phyloP scores from a whole-genome alignment of 1,140 invertebrate species.

The Bombus superbus region DNA sequence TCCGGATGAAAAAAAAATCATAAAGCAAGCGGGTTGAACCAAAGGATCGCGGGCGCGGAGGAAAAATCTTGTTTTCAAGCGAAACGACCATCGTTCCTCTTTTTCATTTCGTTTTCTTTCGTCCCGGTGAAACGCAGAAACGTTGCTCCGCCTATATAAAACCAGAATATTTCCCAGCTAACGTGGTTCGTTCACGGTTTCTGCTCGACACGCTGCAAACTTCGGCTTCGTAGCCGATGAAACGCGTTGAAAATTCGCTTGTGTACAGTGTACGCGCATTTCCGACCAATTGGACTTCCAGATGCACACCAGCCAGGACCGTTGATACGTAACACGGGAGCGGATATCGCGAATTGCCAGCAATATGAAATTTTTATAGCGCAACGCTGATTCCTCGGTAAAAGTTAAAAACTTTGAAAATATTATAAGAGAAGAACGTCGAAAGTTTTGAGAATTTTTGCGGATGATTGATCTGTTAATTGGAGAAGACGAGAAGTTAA shows the following conservation, averaged over 20 bases:
- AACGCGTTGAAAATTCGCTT: conserved; percentile 29
- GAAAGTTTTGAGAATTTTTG: neutral
- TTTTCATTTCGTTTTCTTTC: conserved; percentile 10
- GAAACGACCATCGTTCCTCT: neutral
- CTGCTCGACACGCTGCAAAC: conserved; percentile 15
- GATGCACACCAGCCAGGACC: neutral
- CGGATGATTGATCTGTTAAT: neutral
- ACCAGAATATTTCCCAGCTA: conserved; percentile 43
- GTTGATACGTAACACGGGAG: neutral
- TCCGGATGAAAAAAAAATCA: neutral
- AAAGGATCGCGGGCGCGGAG: neutral
- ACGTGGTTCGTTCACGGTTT: conserved; percentile 45
- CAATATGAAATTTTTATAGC: neutral
- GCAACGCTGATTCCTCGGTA: neutral
- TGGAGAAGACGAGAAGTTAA: neutral
- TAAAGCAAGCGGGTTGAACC: neutral
- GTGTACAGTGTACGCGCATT: conserved; percentile 26
- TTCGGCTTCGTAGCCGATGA: conserved; percentile 16
- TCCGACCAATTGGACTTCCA: conserved; percentile 25
- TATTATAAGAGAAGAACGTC: neutral
- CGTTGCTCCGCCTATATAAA: conserved; percentile 16
- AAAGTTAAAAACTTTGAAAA: neutral
- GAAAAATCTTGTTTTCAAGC: neutral
- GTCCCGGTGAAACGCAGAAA: neutral
- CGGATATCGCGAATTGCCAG: neutral